These are phyloP conservation scores for Euwallacea similis DNA, from an alignment of 1,140 invertebrate genomes.

Conservation along the genomic window DNA sequence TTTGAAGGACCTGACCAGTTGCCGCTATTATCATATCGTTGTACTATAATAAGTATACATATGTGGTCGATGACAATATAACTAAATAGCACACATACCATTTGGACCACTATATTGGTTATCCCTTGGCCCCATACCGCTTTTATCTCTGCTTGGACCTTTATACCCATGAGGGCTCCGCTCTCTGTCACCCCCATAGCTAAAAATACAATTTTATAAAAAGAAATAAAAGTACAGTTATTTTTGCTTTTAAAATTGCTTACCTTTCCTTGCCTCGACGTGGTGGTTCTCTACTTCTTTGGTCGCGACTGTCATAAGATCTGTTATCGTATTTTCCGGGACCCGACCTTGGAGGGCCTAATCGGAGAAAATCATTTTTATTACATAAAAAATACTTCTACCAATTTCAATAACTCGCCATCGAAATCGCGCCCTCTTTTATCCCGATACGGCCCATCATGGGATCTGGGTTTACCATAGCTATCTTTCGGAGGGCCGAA, in stretches of 20 bases:
- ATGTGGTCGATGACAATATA: too few species aligned
- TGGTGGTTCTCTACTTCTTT: too few species aligned
- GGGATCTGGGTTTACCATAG: slow-evolving; percentile 15
- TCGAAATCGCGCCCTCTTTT: slow-evolving; percentile 42
- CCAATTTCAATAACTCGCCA: slow-evolving; percentile 1
- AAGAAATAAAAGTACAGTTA: not conserved
- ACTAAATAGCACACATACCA: too few species aligned
- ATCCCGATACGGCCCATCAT: slow-evolving; percentile 26
- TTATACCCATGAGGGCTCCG: not conserved
- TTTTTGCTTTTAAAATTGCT: not conserved
- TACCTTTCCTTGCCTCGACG: too few species aligned
- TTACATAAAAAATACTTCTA: slow-evolving; percentile 1
- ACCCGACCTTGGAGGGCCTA: not conserved
- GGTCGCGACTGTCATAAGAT: not conserved
- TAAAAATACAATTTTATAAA: not conserved
- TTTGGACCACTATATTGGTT: too few species aligned
- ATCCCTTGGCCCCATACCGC: too few species aligned
- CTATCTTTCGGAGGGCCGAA: slow-evolving; percentile 19
- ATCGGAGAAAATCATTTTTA: not conserved
- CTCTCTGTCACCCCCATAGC: not conserved
- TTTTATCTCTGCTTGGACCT: too few species aligned
- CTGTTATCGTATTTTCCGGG: not conserved
- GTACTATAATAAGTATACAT: too few species aligned
- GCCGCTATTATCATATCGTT: too few species aligned
- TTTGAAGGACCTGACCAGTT: too few species aligned